A percentile compares a stretch with the other conserved stretches of the same genome.
Evolutionary conservation across 2,113 vertebrate genomes (phyloP).

Genomic region (Hydrolagus affinis): DNA sequence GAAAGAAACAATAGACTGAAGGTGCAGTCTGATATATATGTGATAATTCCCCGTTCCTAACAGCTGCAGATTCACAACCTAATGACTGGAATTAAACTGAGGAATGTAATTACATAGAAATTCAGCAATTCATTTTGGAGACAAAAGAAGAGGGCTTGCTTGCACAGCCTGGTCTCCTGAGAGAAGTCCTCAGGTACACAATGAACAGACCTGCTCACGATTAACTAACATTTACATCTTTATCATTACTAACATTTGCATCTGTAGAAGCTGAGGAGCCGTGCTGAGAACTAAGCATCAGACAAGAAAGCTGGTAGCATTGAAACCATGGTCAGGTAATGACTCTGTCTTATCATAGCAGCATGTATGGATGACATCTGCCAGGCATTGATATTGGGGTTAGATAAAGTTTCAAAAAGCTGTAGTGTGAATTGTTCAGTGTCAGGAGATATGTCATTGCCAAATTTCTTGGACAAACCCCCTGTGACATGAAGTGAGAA

Average conservation of each 20-base stretch:
- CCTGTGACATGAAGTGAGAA: no score
- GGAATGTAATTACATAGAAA: constrained; percentile 26
- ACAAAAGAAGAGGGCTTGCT: neutral
- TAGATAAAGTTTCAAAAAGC: no score
- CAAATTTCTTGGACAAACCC: no score
- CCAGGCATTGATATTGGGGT: no score
- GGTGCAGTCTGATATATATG: constrained; percentile 7
- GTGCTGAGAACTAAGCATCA: neutral
- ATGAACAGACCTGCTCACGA: neutral
- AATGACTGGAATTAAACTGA: constrained; percentile 24
- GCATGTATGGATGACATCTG: no score
- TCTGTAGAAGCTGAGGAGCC: neutral
- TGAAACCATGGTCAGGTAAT: neutral
- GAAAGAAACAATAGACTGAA: neutral
- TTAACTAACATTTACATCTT: neutral
- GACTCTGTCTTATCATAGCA: no score
- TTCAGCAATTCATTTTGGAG: neutral
- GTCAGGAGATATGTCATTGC: no score
- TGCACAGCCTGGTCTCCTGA: neutral
- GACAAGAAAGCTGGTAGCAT: neutral
- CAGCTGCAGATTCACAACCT: neutral
- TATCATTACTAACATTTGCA: neutral
- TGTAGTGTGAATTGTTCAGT: no score
- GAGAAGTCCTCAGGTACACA: neutral
- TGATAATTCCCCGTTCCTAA: neutral